Evolutionary conservation across 2,797 vertebrate species (phyloP).

Genomic region (Rhinoraja longicauda): DNA sequence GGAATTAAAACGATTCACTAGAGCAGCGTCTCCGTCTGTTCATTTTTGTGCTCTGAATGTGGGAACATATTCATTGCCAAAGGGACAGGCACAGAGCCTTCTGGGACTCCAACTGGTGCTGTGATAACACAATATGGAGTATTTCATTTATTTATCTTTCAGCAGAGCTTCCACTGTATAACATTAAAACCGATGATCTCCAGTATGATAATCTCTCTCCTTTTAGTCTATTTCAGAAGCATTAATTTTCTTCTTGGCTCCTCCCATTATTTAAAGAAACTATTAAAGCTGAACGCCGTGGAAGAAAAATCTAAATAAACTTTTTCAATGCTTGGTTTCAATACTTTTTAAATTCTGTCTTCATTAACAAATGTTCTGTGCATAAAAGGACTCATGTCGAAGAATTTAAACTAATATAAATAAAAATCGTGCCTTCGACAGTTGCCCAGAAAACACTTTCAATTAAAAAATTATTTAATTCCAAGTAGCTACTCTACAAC

Average conservation of each 20-base stretch:
- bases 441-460: background rate
- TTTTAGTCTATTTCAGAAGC: background rate
- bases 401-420: background rate
- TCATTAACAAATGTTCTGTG: background rate
- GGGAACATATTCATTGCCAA: constrained; percentile 36
- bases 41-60: constrained; percentile 26
- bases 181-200: constrained; percentile 19
- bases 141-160: constrained; percentile 64
- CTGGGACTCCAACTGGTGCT: constrained; percentile 62
- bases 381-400: background rate
- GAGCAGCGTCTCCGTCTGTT: constrained; percentile 49
- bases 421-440: background rate
- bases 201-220: background rate
- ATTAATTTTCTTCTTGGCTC: background rate
- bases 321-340: constrained; percentile 9
- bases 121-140: constrained; percentile 51
- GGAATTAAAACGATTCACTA: constrained; percentile 50
- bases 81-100: constrained; percentile 19
- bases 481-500: background rate
- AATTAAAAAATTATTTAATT: constrained; percentile 2
- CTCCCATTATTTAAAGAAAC: constrained; percentile 8
- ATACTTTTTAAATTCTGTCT: constrained; percentile 4
- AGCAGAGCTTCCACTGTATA: constrained; percentile 37
- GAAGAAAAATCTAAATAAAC: background rate
- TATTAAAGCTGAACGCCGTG: background rate